Evolutionary conservation across 2,888 invertebrate species (phyloP).

Genomic region (Leptogaster cylindrica): DNA sequence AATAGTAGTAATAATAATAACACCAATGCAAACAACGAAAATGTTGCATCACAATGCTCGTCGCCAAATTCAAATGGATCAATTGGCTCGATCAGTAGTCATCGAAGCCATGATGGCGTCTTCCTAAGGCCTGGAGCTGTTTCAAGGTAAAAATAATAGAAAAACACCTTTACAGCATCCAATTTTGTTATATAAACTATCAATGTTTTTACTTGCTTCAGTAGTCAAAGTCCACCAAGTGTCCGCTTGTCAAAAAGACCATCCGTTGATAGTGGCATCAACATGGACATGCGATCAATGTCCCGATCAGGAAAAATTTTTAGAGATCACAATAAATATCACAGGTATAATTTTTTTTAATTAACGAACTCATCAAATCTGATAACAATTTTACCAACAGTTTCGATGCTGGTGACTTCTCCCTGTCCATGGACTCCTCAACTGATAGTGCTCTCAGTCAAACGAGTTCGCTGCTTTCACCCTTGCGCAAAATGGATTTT

Average conservation of each 20-base stretch:
- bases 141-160: constrained; percentile 61
- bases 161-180: neutral
- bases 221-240: constrained; percentile 61
- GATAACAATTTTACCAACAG: constrained; percentile 46
- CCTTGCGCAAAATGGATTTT: constrained; percentile 79
- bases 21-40: constrained; percentile 44
- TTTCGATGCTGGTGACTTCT: constrained; percentile 62
- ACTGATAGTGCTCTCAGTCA: constrained; percentile 53
- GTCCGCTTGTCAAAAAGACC: constrained; percentile 71
- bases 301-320: constrained; percentile 62
- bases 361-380: neutral
- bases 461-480: constrained; percentile 62
- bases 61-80: constrained; percentile 52
- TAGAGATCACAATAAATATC: constrained; percentile 60
- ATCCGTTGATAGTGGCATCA: constrained; percentile 81
- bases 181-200: neutral
- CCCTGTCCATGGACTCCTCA: constrained; percentile 61
- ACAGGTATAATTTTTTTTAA: constrained; percentile 52
- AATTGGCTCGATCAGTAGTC: constrained; percentile 47
- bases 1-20: constrained; percentile 10
- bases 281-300: constrained; percentile 67
- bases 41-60: constrained; percentile 49
- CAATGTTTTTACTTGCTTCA: constrained; percentile 42
- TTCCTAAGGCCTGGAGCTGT: constrained; percentile 74
- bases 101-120: constrained; percentile 70